phyloP scores from a whole-genome alignment of 64 coral and sea anemone genomes.

The Dendronephthya gigantea region DNA sequence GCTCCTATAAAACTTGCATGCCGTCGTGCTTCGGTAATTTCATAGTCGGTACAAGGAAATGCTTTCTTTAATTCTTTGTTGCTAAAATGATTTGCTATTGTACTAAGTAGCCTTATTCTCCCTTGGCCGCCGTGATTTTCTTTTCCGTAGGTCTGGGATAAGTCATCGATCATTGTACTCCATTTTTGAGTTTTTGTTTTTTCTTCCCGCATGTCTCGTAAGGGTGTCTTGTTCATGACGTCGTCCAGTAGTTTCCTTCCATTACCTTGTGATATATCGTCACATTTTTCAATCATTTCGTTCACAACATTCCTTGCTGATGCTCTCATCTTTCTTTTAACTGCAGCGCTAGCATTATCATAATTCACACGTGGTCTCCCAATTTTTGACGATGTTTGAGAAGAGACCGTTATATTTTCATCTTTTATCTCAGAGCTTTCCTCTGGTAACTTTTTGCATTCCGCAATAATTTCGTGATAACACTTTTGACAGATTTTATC shows the following conservation, averaged over 20 bases:
- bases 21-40: constrained; percentile 12
- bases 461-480: not conserved
- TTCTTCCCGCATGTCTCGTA: not conserved
- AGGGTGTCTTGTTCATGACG: not conserved
- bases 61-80: constrained; percentile 19
- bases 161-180: not conserved
- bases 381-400: not conserved
- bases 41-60: constrained; percentile 20
- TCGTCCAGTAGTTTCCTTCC: not conserved
- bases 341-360: not conserved
- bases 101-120: not conserved
- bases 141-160: not conserved
- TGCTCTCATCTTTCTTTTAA: not conserved
- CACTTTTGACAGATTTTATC: not conserved
- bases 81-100: not conserved
- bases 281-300: not conserved
- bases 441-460: not conserved
- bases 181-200: not conserved
- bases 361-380: not conserved
- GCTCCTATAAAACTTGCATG: not conserved
- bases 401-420: not conserved
- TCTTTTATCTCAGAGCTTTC: not conserved
- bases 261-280: not conserved
- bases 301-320: not conserved
- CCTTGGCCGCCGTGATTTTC: not conserved